These are phyloP conservation scores for Melieria picta DNA, from an alignment of 2,888 invertebrate species.

Conservation along the genomic window DNA sequence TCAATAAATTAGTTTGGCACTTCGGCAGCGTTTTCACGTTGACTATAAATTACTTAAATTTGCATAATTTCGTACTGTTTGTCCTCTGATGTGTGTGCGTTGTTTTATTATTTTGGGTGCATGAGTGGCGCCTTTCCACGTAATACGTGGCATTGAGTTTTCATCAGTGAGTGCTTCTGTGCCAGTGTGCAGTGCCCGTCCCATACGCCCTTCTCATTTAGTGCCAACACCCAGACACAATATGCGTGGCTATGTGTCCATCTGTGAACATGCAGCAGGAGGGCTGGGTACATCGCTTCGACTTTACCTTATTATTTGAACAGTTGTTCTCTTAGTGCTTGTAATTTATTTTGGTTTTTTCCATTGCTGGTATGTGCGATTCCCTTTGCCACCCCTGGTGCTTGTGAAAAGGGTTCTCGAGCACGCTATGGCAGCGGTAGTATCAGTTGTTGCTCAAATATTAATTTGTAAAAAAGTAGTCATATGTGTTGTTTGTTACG, in stretches of 20 bases:
- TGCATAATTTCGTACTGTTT: slow-evolving; percentile 53
- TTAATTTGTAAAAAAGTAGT: slow-evolving; percentile 45
- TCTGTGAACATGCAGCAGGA: slow-evolving; percentile 24
- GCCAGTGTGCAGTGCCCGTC: not conserved
- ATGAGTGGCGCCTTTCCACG: not conserved
- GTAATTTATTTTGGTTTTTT: slow-evolving; percentile 60
- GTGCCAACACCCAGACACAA: slow-evolving; percentile 17
- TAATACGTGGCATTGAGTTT: not conserved
- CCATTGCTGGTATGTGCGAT: slow-evolving; percentile 26
- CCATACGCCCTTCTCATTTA: slow-evolving; percentile 27
- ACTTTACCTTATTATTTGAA: slow-evolving; percentile 61
- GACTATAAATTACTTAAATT: slow-evolving; percentile 46
- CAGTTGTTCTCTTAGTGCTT: slow-evolving; percentile 64
- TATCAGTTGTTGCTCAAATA: slow-evolving; percentile 25
- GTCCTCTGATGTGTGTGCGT: not conserved
- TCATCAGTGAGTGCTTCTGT: not conserved
- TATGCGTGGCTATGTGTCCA: not conserved
- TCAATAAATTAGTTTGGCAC: slow-evolving; percentile 32
- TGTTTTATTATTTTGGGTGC: slow-evolving; percentile 1
- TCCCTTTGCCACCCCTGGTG: slow-evolving; percentile 38
- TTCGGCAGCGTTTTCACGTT: slow-evolving; percentile 13
- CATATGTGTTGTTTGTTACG: slow-evolving; percentile 54
- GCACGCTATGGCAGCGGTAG: slow-evolving; percentile 29
- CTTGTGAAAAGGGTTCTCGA: slow-evolving; percentile 25
- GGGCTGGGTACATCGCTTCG: slow-evolving; percentile 28